Conservation (phyloP, 2,113 vertebrate genomes). For the Lucifuga dentata region DNA sequence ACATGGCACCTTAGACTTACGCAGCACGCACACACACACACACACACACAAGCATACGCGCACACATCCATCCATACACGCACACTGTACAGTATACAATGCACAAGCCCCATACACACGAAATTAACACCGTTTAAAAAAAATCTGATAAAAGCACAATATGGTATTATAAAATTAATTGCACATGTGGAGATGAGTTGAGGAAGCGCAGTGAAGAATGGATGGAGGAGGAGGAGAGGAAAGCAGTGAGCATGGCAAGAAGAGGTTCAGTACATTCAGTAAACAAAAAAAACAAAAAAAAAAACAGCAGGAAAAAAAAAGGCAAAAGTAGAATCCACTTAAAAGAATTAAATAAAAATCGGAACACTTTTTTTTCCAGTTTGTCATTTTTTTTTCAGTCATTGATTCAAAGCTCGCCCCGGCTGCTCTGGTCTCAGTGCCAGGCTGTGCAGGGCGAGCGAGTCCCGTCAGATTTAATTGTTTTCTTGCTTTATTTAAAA, state of each 20-base stretch:
- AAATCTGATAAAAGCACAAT: conserved; percentile 81
- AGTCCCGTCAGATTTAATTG: conserved; percentile 54
- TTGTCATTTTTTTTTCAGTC: conserved; percentile 35
- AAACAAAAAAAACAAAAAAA: conserved; percentile 47
- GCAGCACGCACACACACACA: conserved; percentile 5
- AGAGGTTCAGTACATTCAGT: conserved; percentile 78
- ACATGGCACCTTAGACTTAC: conserved; percentile 55
- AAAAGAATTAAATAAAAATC: conserved; percentile 79
- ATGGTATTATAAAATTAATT: conserved; percentile 87
- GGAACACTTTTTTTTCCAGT: conserved; percentile 64
- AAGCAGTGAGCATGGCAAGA: conserved; percentile 57
- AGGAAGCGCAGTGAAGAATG: conserved; percentile 52
- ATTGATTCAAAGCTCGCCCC: conserved; percentile 56
- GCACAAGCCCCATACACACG: conserved; percentile 67
- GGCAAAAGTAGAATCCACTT: conserved; percentile 68
- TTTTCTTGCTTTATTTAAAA: conserved; percentile 73
- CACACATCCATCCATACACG: conserved; percentile 25
- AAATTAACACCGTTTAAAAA: conserved; percentile 80
- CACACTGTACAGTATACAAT: conserved; percentile 71
- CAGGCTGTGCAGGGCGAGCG: conserved; percentile 25
- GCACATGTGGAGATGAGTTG: conserved; percentile 81
- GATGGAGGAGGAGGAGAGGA: not conserved
- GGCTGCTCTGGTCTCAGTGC: conserved; percentile 43
- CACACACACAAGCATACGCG: conserved; percentile 25
- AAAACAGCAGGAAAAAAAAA: conserved; percentile 44